Percentiles rank a stretch among this genome's conserved stretches.
Conservation (phyloP, 2,888 invertebrate genomes). For the Mesorhabditis sp. region DNA sequence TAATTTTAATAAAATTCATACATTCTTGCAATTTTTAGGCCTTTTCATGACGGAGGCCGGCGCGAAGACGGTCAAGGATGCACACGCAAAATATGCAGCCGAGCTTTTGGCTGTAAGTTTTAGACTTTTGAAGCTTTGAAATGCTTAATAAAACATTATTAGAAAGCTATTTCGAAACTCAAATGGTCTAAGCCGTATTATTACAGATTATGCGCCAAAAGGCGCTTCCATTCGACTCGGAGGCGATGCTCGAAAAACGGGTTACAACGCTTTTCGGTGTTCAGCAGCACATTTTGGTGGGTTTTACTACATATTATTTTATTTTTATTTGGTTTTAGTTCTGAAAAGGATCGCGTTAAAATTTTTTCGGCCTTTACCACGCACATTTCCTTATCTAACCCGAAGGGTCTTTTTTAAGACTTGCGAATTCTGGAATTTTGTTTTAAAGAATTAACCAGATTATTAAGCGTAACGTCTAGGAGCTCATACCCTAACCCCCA, state of each 20-base stretch:
- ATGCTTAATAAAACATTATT: too few relatives aligned
- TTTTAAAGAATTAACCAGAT: too few relatives aligned
- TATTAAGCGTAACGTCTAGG: too few relatives aligned
- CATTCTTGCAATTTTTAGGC: not conserved
- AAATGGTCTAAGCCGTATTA: too few relatives aligned
- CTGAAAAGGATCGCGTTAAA: not conserved
- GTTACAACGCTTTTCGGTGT: not conserved
- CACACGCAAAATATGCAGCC: slow-evolving; percentile 1
- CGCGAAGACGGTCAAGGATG: not conserved
- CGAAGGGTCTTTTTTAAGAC: too few relatives aligned
- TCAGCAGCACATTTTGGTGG: slow-evolving; percentile 3
- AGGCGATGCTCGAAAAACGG: not conserved
- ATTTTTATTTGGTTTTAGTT: not conserved
- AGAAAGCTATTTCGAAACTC: too few relatives aligned
- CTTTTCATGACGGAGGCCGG: not conserved
- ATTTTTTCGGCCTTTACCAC: not conserved
- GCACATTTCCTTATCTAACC: too few relatives aligned
- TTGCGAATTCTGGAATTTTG: too few relatives aligned
- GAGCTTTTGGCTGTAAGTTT: not conserved
- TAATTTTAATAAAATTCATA: not conserved
- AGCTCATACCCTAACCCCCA: too few relatives aligned
- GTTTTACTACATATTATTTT: not conserved
- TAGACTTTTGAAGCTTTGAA: too few relatives aligned
- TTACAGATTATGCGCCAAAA: too few relatives aligned
- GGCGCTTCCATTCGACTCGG: not conserved